A percentile compares a stretch with the other conserved stretches of the same genome.
phyloP scores from a whole-genome alignment of 2,113 vertebrate species.

The Apistogramma diplotaenia region DNA sequence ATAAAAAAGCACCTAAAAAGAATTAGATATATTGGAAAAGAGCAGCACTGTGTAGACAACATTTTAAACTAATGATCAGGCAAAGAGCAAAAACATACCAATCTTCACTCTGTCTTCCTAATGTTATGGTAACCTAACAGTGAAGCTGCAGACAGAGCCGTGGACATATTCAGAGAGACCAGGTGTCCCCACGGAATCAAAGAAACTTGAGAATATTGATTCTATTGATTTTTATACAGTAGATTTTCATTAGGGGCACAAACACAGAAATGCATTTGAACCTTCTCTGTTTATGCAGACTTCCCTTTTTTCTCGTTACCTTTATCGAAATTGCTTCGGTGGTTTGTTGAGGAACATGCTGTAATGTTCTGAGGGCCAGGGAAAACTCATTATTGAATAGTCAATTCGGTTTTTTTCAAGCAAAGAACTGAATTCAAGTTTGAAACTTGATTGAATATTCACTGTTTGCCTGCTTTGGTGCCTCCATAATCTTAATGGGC shows the following conservation, averaged over 20 bases:
- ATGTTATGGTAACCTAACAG: neutral
- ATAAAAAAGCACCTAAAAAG: neutral
- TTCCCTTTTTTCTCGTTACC: neutral
- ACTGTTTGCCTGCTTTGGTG: neutral
- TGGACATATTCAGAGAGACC: slow-evolving; percentile 4
- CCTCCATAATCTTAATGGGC: neutral
- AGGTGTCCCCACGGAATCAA: slow-evolving; percentile 55
- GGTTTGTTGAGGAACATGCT: neutral
- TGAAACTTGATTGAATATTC: neutral
- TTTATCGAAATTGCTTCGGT: neutral
- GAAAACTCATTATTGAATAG: neutral
- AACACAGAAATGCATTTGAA: neutral
- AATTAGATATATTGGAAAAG: neutral
- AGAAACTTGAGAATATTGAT: neutral
- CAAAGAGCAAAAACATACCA: neutral
- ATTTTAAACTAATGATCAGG: neutral
- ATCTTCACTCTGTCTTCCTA: neutral
- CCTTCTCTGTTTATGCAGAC: too few species aligned
- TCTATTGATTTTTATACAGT: neutral
- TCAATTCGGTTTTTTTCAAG: neutral
- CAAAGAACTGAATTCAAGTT: neutral
- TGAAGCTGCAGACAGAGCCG: neutral
- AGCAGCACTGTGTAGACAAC: neutral
- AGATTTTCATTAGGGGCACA: neutral
- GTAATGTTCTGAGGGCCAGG: neutral